Conservation (phyloP, 2,888 invertebrate genomes). For the Melanargia galathea region DNA sequence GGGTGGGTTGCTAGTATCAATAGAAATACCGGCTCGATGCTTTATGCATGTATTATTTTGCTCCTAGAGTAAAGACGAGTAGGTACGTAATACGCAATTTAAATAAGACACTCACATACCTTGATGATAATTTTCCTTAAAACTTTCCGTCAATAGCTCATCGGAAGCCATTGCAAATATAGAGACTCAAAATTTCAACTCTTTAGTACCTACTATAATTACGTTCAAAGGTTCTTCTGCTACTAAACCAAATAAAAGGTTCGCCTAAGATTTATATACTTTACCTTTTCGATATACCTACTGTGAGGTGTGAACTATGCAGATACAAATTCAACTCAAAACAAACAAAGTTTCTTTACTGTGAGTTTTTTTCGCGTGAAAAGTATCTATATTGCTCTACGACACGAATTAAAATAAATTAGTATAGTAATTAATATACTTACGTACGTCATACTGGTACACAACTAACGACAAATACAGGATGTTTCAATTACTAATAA, state of each 20-base stretch:
- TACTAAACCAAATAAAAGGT: neutral
- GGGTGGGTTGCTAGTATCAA: too few species aligned
- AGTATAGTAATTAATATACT: neutral
- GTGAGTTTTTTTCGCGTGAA: neutral
- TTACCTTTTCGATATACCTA: neutral
- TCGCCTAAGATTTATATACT: neutral
- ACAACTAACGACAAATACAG: neutral
- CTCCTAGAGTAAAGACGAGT: too few species aligned
- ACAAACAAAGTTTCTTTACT: neutral
- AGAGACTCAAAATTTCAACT: neutral
- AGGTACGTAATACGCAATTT: too few species aligned
- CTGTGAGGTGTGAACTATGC: too few species aligned
- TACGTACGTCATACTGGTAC: neutral
- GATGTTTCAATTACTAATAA: neutral
- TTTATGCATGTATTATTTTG: too few species aligned
- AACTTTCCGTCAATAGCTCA: neutral
- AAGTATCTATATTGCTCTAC: neutral
- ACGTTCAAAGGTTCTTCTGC: neutral
- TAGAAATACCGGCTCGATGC: too few species aligned
- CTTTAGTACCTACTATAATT: too few species aligned
- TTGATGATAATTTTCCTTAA: neutral
- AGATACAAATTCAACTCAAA: neutral
- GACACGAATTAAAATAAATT: neutral
- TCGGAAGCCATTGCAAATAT: conserved; percentile 2
- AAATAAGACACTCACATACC: conserved; percentile 1